These are phyloP conservation scores for Thaumetopoea pityocampa DNA, from an alignment of 1,140 invertebrate genomes.

Conservation along the genomic window DNA sequence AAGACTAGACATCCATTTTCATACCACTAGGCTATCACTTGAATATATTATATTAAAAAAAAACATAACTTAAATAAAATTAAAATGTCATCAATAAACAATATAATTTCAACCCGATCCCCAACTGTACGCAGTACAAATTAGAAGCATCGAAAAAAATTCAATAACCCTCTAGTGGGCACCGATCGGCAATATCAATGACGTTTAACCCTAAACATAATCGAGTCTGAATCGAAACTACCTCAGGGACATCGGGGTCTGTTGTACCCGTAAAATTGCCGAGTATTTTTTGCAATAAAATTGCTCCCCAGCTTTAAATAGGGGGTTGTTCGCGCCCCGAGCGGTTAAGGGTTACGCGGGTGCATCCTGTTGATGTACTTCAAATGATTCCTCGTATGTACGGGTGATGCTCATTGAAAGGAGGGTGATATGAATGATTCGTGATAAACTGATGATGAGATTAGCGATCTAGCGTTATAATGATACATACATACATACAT, in stretches of 20 bases:
- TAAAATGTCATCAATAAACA: slow-evolving; percentile 53
- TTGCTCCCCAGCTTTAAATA: slow-evolving; percentile 57
- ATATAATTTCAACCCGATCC: slow-evolving; percentile 51
- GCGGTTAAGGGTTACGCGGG: slow-evolving; percentile 33
- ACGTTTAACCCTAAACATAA: slow-evolving; percentile 73
- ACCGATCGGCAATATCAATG: slow-evolving; percentile 67
- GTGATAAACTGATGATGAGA: too few relatives aligned
- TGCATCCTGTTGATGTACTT: slow-evolving; percentile 23
- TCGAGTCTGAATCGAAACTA: slow-evolving; percentile 69
- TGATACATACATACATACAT: too few relatives aligned
- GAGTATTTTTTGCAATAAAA: slow-evolving; percentile 71
- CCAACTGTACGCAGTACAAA: slow-evolving; percentile 60
- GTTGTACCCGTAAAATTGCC: slow-evolving; percentile 62
- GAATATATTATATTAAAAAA: too few relatives aligned
- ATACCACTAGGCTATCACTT: too few relatives aligned
- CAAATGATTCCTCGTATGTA: slow-evolving; percentile 22
- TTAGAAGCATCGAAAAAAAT: slow-evolving; percentile 55
- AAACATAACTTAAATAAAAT: slow-evolving; percentile 43
- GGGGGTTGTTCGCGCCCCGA: slow-evolving; percentile 38
- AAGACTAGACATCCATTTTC: too few relatives aligned
- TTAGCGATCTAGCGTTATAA: too few relatives aligned
- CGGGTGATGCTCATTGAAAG: slow-evolving; percentile 16
- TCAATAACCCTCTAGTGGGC: slow-evolving; percentile 58
- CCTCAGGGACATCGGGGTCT: slow-evolving; percentile 64
- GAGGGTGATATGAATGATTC: slow-evolving; percentile 14